Base-by-base conservation (phyloP, 1,140 invertebrate species). In the Brachionus rubens region DNA sequence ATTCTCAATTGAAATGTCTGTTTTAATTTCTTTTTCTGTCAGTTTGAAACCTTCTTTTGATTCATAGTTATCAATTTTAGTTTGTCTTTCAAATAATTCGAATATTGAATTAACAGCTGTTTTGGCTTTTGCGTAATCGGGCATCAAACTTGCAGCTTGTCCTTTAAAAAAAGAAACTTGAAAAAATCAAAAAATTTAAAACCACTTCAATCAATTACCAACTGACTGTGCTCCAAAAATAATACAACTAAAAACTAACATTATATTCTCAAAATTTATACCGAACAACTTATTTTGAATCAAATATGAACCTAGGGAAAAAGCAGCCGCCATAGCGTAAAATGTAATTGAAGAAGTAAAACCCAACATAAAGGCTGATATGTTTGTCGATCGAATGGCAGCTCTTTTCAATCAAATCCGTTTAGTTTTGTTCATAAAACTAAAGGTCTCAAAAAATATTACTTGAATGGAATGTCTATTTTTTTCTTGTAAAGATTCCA, bases 81-180 rank as follows among this genome's bases (percentile, higher is more conserved):
- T 36, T 47, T 56, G 5, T 48, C 72, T 43, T 40, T 76, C 52
- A 19, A 76, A 56, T 30, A 76, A 62, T n/a, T 54, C 47, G 77
- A 86, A 86, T 6, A 86, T 79, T 19, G 81, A 76, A 9, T 88
- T 88, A 0, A 93, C 92, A 0, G 93, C 91, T n/a, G 89, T 82
- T 79, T 91, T 89, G 3, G 91, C 93, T 79, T 91, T 91, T 67
- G 90, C 90, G 79, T 92, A 91, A 82, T 94, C 94, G 0, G 92
- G 92, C 1, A 91, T 91, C 81, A 76, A 19, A 0, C 91, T 90
- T 21, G 92, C 82, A 0, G 91, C 90, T 80, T 93, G 91, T 1
- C 56, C 59, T 46, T 24, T n/a, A 9, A 36, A 59, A 40, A 33
- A 36, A 19, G 0, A 36, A 3, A 36, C 33, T 1, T 33, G 33